These are phyloP conservation scores for Accipiter cooperii DNA, from an alignment of 2,113 vertebrate species.

Conservation along the genomic window DNA sequence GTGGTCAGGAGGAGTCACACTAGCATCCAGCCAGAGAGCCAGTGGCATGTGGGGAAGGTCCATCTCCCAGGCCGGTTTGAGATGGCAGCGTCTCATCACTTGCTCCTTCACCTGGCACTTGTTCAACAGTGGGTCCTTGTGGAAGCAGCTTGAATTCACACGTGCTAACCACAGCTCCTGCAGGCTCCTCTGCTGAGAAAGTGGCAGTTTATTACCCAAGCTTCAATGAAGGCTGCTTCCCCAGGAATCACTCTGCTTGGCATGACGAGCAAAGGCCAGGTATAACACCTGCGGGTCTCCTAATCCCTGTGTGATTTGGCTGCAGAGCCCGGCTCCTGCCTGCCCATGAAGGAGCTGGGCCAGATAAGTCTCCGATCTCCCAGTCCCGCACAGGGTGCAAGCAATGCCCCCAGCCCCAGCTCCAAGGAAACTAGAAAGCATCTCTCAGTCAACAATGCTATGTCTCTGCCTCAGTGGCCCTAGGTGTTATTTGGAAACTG, in stretches of 20 bases:
- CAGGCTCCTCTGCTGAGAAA: neutral
- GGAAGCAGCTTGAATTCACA: neutral
- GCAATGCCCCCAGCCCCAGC: neutral
- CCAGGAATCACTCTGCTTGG: neutral
- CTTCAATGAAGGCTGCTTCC: neutral
- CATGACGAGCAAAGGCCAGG: neutral
- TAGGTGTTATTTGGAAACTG: neutral
- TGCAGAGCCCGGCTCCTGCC: neutral
- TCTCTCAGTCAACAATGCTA: neutral
- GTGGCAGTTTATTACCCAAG: neutral
- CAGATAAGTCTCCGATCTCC: neutral
- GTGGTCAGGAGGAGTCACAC: neutral
- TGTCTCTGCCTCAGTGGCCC: neutral
- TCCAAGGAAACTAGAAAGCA: neutral
- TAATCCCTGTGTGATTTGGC: neutral
- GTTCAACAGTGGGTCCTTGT: neutral
- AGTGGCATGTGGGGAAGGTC: neutral
- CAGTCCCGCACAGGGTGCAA: neutral
- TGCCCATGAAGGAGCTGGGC: neutral
- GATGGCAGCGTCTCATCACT: neutral
- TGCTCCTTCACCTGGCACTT: neutral
- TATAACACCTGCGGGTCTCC: neutral
- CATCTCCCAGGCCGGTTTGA: fast-evolving
- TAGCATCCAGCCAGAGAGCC: neutral
- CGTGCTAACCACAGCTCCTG: neutral